Evolutionary conservation across 2,113 vertebrate species (phyloP).

Genomic region (Macaca fascicularis): DNA sequence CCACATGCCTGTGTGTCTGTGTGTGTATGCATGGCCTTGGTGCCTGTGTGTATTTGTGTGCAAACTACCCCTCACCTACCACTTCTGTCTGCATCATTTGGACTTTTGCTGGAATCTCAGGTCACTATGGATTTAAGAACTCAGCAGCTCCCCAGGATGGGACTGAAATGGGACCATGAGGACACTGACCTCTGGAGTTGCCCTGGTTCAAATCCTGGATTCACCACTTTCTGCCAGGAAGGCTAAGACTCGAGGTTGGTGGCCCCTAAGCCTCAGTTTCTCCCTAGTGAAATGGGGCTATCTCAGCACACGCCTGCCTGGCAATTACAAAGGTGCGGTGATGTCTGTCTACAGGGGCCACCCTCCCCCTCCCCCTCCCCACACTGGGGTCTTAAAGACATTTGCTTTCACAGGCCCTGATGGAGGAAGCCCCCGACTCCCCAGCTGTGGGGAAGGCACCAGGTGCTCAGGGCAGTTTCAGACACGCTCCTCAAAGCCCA

Average conservation of each 20-base stretch:
- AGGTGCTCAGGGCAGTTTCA: neutral
- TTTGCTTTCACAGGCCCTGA: neutral
- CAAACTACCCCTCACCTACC: neutral
- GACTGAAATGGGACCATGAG: neutral
- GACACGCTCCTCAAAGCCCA: neutral
- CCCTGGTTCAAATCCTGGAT: neutral
- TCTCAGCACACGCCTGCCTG: rapidly evolving
- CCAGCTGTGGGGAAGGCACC: neutral
- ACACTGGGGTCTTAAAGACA: neutral
- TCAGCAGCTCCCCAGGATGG: neutral
- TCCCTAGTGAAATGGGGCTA: neutral
- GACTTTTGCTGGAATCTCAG: neutral
- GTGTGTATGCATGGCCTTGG: neutral
- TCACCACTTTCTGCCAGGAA: neutral
- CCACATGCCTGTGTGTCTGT: rapidly evolving
- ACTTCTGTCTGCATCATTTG: neutral
- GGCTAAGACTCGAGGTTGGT: neutral
- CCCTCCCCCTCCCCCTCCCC: neutral
- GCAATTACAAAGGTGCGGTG: rapidly evolving
- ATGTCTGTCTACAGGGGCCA: neutral
- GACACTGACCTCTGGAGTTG: neutral
- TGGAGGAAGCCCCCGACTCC: neutral
- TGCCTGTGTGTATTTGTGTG: too few relatives aligned
- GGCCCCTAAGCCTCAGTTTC: neutral
- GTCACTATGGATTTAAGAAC: neutral